phyloP scores from a whole-genome alignment of 2,888 invertebrate genomes.

The Onthophagus sagittarius region DNA sequence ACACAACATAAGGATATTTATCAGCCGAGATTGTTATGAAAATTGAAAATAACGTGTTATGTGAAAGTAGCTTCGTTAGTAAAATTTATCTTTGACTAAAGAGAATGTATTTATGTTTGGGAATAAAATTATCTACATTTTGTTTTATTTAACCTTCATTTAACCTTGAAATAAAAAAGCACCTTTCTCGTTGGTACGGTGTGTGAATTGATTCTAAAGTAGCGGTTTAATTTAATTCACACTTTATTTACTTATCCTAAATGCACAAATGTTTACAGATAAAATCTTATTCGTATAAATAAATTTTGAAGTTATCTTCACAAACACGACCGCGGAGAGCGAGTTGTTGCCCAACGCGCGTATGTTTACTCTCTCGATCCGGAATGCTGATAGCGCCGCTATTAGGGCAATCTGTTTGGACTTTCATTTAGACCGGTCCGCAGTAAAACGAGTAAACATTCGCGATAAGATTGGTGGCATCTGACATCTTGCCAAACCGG shows the following conservation, averaged over 20 bases:
- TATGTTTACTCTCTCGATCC: neutral
- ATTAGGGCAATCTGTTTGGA: neutral
- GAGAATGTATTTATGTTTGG: too few relatives aligned
- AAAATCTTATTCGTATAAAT: neutral
- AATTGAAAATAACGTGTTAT: too few relatives aligned
- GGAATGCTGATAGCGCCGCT: neutral
- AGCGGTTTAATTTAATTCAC: neutral
- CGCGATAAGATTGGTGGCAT: neutral
- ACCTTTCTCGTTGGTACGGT: neutral
- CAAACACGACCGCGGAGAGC: neutral
- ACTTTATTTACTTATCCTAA: neutral
- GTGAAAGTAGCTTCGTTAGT: too few relatives aligned
- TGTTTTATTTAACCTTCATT: neutral
- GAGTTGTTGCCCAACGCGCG: neutral
- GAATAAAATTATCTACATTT: too few relatives aligned
- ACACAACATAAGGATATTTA: too few relatives aligned
- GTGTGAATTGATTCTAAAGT: neutral
- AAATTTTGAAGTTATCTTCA: too few relatives aligned
- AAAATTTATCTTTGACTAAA: too few relatives aligned
- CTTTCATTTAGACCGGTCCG: neutral
- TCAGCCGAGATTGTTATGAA: too few relatives aligned
- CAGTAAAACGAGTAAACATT: neutral
- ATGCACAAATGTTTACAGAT: neutral
- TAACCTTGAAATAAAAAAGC: neutral
- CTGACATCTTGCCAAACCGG: neutral